Percentiles rank a stretch among this genome's conserved stretches.
phyloP scores from a whole-genome alignment of 2,113 vertebrate genomes.

The Excalfactoria chinensis region DNA sequence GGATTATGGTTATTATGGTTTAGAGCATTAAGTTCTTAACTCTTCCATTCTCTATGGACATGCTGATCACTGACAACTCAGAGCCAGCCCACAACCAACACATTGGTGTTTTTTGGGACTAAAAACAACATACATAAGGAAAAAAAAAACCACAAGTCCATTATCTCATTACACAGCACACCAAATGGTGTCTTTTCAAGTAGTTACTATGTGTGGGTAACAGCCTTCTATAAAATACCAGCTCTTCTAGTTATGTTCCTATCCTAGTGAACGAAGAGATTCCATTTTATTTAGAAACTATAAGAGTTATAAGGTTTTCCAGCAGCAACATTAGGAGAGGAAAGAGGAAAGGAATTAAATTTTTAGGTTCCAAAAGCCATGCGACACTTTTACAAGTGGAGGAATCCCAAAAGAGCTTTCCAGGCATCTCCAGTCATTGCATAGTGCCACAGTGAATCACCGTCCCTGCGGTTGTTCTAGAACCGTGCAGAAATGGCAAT shows the following conservation, averaged over 20 bases:
- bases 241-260: not conserved
- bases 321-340: not conserved
- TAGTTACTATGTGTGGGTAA: not conserved
- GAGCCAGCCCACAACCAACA: not conserved
- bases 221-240: not conserved
- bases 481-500: too few relatives aligned
- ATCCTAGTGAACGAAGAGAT: not conserved
- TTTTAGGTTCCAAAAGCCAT: not conserved
- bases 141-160: not conserved
- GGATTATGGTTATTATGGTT: not conserved
- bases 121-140: not conserved
- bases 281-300: not conserved
- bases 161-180: not conserved
- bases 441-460: not conserved
- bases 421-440: not conserved
- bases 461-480: too few relatives aligned
- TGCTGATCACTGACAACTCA: not conserved
- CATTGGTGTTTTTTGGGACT: not conserved
- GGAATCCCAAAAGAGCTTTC: not conserved
- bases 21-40: not conserved
- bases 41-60: not conserved
- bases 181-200: not conserved
- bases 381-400: rapidly evolving
- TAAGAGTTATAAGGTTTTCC: not conserved
- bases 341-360: not conserved